phyloP scores from a whole-genome alignment of 2,113 vertebrate species.

The Trogon melanurus region DNA sequence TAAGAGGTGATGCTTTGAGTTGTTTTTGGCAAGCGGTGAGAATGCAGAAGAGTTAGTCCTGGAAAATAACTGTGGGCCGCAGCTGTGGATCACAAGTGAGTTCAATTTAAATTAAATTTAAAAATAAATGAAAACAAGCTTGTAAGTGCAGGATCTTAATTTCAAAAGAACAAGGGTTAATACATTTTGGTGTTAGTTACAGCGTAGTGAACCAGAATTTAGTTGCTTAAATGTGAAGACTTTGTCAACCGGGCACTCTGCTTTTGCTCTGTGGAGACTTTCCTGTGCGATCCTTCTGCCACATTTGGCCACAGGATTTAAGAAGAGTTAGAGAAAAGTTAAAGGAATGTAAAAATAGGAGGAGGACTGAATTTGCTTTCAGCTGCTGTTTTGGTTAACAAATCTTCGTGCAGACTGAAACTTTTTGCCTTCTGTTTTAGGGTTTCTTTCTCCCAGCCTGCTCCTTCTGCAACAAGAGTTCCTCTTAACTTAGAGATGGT shows the following conservation, averaged over 20 bases:
- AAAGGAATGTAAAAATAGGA: neutral
- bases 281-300: neutral
- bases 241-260: neutral
- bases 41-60: neutral
- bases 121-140: neutral
- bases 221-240: neutral
- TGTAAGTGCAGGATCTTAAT: neutral
- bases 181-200: neutral
- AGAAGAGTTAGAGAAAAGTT: neutral
- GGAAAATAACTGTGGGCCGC: neutral
- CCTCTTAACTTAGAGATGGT: neutral
- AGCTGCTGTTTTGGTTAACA: neutral
- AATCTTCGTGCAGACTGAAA: neutral
- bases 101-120: neutral
- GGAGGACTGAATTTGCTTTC: neutral
- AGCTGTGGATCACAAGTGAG: neutral
- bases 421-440: neutral
- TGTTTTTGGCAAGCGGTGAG: neutral
- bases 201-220: neutral
- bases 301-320: neutral
- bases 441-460: neutral
- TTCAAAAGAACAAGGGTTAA: neutral
- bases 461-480: neutral
- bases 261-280: neutral
- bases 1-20: neutral